A percentile compares a stretch with the other conserved stretches of the same genome.
Conservation (phyloP, 1,140 invertebrate species). For the Bicyclus anynana region DNA sequence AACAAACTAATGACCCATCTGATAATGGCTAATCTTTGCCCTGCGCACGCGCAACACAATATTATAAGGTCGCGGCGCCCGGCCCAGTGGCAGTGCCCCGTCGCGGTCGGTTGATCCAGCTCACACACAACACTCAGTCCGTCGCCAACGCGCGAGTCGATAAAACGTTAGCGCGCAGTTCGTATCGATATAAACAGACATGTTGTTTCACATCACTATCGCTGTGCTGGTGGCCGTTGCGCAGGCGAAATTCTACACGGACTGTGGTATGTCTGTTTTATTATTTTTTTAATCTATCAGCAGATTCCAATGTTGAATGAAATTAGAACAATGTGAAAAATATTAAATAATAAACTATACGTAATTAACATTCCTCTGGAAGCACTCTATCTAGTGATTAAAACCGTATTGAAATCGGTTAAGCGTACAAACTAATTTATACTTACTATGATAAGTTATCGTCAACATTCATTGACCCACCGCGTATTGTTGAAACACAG, state of each 20-base stretch:
- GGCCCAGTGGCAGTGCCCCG: conserved; percentile 17
- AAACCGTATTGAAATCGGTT: too few relatives aligned
- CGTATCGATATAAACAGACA: conserved; percentile 33
- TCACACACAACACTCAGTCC: too few relatives aligned
- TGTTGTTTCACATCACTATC: conserved; percentile 46
- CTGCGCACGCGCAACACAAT: conserved; percentile 55
- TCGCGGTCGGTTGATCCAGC: conserved; percentile 20
- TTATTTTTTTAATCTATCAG: too few relatives aligned
- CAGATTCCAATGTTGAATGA: too few relatives aligned
- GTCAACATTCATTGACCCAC: too few relatives aligned
- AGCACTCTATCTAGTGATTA: too few relatives aligned
- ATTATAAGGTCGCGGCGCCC: conserved; percentile 45
- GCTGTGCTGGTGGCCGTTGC: conserved; percentile 49
- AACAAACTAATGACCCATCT: not conserved
- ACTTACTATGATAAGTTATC: too few relatives aligned
- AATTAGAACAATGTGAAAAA: too few relatives aligned
- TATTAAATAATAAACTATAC: too few relatives aligned
- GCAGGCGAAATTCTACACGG: conserved; percentile 60
- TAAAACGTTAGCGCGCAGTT: conserved; percentile 56
- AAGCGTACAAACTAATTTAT: too few relatives aligned
- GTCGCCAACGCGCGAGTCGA: conserved; percentile 53
- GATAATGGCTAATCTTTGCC: conserved; percentile 45
- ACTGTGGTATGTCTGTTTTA: conserved; percentile 49
- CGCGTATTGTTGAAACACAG: too few relatives aligned
- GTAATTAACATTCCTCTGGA: too few relatives aligned